Base-by-base conservation (phyloP, 2,888 invertebrate genomes). In the Agriopis aurantiaria region DNA sequence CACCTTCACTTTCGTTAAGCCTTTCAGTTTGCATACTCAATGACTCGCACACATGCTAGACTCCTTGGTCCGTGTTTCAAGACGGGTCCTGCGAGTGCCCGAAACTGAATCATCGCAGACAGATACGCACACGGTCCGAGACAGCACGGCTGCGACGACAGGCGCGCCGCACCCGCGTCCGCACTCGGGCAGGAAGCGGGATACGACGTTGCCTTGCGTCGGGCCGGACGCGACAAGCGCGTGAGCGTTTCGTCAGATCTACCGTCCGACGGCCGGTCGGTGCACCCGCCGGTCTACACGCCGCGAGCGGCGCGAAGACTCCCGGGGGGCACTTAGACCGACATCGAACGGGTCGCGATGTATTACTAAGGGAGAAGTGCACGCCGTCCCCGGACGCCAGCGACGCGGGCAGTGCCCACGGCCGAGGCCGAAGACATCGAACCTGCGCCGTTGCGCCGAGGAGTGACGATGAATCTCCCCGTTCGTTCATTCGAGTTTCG, bases 1-100 rank as follows among this genome's bases (percentile, higher is more conserved):
- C 80, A 80, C 88, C 89, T 95, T 96, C 90, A 95, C 96, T 95
- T 96, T 96, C 95, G 95, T 95, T 96, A 77, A 95, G 96, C 96
- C 95, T 95, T 92, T 95, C 89, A 95, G 95, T 95, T 93, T 84
- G 82, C 76, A 77, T 79, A 91, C 95, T 95, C 95, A 94, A 94
- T 95, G 95, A 96, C 96, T 96, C 93, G 96, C 96, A 95, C 92
- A 96, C 95, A 95, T 95, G 96, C 82, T 84, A 84, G 83, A 84
- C 86, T 86, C 86, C 85, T 84, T 85, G 85, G 85, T 86, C 85
- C 86, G 86, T 85, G 85, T 85, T 85, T 86, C 96, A 96, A 96
- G 96, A 96, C 96, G 96, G 96, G 96, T 95, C 96, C 95, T 92
- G 93, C 90, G 89, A 92, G 88, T 87, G 86, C 87, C 89, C 88